A percentile compares a stretch with the other conserved stretches of the same genome.
Evolutionary conservation across 2,888 invertebrate genomes (phyloP).

Genomic region (Erpobdella octoculata): DNA sequence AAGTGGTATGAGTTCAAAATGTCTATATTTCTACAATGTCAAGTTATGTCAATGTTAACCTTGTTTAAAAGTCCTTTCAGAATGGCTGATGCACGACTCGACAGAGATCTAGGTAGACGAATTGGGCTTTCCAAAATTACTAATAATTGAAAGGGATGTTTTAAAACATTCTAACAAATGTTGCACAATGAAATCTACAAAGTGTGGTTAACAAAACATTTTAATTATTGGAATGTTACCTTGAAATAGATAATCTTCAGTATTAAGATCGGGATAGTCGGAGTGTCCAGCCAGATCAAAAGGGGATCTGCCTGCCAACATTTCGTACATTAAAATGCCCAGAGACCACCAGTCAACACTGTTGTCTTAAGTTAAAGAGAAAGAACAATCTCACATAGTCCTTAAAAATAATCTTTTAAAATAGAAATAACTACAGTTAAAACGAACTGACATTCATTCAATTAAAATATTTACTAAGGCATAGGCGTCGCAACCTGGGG

Average conservation of each 20-base stretch:
- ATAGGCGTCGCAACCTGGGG: not conserved
- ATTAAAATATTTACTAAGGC: not conserved
- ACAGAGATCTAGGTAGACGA: conserved; percentile 90
- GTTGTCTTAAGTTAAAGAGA: no score
- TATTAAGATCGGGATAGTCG: conserved; percentile 89
- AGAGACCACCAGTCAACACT: conserved; percentile 98
- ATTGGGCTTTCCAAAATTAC: conserved; percentile 97
- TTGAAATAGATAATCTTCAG: conserved; percentile 93
- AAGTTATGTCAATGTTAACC: no score
- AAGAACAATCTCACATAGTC: not conserved
- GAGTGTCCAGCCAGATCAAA: conserved; percentile 95
- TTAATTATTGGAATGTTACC: conserved; percentile 53
- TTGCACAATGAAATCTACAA: not conserved
- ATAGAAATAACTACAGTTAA: not conserved
- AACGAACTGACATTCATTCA: not conserved
- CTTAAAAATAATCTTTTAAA: not conserved
- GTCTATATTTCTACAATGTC: no score
- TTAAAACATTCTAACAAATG: not conserved
- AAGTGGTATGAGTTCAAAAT: no score
- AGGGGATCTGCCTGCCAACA: conserved; percentile 94
- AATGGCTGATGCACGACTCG: conserved; percentile 91
- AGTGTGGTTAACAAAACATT: not conserved
- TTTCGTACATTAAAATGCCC: conserved; percentile 92
- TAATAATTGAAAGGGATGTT: conserved; percentile 53
- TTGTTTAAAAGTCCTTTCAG: conserved; percentile 97